phyloP scores from a whole-genome alignment of 2,888 invertebrate species.

The Cephus runcator region DNA sequence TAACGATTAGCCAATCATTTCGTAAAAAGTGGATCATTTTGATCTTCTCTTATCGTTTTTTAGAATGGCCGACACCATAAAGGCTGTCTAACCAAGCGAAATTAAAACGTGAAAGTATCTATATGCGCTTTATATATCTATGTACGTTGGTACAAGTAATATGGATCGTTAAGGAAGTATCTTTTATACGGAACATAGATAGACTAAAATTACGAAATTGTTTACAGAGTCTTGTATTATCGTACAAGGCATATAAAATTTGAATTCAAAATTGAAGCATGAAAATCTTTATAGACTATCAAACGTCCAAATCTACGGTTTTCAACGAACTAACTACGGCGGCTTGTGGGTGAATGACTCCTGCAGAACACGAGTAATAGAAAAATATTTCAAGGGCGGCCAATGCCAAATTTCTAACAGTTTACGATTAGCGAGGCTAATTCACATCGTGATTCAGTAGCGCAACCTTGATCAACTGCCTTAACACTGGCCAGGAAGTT shows the following conservation, averaged over 20 bases:
- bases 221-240: not conserved
- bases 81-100: no score
- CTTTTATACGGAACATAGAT: no score
- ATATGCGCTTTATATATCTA: no score
- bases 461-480: not conserved
- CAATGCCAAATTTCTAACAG: not conserved
- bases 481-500: not conserved
- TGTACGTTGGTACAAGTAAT: not conserved
- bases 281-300: not conserved
- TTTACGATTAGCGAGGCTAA: not conserved
- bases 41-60: no score
- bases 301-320: no score
- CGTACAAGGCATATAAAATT: not conserved
- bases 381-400: not conserved
- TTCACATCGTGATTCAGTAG: not conserved
- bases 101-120: no score
- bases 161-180: not conserved
- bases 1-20: no score
- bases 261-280: not conserved
- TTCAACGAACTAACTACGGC: no score
- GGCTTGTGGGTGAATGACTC: no score
- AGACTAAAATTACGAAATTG: no score
- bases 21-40: no score
- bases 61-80: no score
- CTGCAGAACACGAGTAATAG: not conserved